phyloP scores from a whole-genome alignment of 2,113 vertebrate species.

The Oncorhynchus kisutch region DNA sequence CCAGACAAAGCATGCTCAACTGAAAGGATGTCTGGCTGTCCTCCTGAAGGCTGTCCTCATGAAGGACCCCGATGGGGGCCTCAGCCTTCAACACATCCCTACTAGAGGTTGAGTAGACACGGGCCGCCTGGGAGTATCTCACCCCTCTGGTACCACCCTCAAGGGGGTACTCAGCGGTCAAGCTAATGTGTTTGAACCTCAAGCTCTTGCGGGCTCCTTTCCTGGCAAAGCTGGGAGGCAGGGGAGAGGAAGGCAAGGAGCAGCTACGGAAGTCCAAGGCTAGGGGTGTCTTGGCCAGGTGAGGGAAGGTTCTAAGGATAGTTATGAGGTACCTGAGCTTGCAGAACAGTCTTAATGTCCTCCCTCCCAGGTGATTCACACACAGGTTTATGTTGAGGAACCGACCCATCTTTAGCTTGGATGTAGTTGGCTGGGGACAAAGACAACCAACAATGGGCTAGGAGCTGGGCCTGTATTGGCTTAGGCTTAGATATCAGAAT shows the following conservation, averaged over 20 bases:
- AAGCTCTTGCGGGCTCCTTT: constrained; percentile 17
- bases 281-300: constrained; percentile 17
- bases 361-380: constrained; percentile 31
- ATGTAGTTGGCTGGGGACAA: not conserved
- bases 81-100: constrained; percentile 51
- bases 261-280: constrained; percentile 19
- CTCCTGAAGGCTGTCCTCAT: constrained; percentile 3
- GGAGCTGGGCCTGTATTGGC: not conserved
- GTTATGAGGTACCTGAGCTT: constrained; percentile 54
- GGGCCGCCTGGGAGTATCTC: constrained; percentile 23
- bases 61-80: constrained; percentile 58
- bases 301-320: constrained; percentile 39
- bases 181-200: constrained; percentile 14
- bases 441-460: not conserved
- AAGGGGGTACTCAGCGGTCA: not conserved
- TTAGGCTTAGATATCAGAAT: not conserved
- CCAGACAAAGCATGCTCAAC: constrained; percentile 36
- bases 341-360: constrained; percentile 40
- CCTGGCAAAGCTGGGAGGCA: constrained; percentile 18
- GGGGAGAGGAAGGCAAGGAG: constrained; percentile 20
- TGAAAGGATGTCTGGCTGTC: constrained; percentile 36
- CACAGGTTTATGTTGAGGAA: constrained; percentile 46
- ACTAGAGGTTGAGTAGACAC: constrained; percentile 53
- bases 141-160: constrained; percentile 16
- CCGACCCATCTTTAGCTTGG: constrained; percentile 39